Base-by-base conservation (phyloP, 1,140 invertebrate species). In the Leptinotarsa undecemlineata region DNA sequence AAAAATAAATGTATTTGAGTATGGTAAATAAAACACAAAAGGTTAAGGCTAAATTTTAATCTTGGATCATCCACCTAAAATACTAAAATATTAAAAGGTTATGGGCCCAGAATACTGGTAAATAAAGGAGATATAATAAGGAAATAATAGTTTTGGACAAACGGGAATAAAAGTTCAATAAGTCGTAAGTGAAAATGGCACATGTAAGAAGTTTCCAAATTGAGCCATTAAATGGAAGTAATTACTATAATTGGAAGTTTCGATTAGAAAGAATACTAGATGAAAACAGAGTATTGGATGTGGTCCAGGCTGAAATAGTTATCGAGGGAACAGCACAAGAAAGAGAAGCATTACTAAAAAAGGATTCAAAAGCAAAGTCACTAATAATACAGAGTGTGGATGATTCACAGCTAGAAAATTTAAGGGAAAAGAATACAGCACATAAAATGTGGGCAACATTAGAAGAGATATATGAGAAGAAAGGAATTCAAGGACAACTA, bases 401-500 rank as follows among this genome's bases (percentile, higher is more conserved):
- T 47, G 73, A 74, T 47, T 14, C 21, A 20, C 73, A 74, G 48
- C 17, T 70, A 13, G 67, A 69, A 48, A 23, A 17, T n/a, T 42
- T 74, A 14, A 57, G 66, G 26, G 68, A 74, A 21, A 61, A 62
- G 19, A 42, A 61, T 21, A 74, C 73, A 42, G 68, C 60, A 19
- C 70, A 70, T 69, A 19, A 68, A 61, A 74, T 74, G 73, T 74
- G 73, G 73, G 66, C 26, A 21, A 63, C 51, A 42, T 63, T 74
- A 33, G 57, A 74, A 42, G 47, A 63, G 21, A 71, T 13, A 63
- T 60, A 73, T 48, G 72, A 73, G 23, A 74, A 70, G 42, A 74
- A 62, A 23, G 64, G 72, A 20, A 19, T 68, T 26, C 66, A 48
- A 51, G 72, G 72, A 14, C 64, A 74, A 60, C 26, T 26, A 26